Percentiles rank a stretch among this genome's conserved stretches.
Conservation (phyloP, 1,140 invertebrate genomes). For the Spodoptera litura region DNA sequence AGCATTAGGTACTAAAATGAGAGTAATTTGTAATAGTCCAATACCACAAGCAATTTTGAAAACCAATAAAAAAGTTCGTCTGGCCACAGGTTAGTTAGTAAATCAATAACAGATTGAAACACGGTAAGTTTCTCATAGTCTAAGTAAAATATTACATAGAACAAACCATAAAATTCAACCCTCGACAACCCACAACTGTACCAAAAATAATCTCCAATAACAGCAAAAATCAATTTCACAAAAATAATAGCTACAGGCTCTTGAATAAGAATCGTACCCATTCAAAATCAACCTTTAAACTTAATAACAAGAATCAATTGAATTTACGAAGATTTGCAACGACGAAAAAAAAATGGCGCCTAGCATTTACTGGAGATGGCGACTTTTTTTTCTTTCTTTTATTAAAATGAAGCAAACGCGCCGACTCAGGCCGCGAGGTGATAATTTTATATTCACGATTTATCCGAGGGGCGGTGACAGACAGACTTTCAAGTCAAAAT, state of each 20-base stretch:
- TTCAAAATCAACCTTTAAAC: slow-evolving; percentile 31
- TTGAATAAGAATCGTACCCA: slow-evolving; percentile 21
- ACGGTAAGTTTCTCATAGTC: no score
- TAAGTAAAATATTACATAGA: no score
- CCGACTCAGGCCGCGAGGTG: slow-evolving; percentile 71
- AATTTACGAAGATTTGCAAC: slow-evolving; percentile 46
- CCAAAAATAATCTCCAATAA: neutral
- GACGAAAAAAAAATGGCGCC: slow-evolving; percentile 39
- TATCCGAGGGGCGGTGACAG: slow-evolving; percentile 42
- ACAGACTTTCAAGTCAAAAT: slow-evolving; percentile 43
- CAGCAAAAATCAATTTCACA: slow-evolving; percentile 9
- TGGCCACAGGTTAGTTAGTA: no score
- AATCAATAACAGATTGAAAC: no score
- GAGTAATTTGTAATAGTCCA: no score
- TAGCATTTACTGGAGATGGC: slow-evolving; percentile 49
- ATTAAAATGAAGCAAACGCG: slow-evolving; percentile 79
- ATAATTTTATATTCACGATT: slow-evolving; percentile 76
- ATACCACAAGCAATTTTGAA: no score
- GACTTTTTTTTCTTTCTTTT: slow-evolving; percentile 69
- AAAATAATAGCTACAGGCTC: neutral
- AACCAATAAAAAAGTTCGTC: no score
- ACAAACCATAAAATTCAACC: neutral
- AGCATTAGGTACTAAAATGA: no score
- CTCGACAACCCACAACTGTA: neutral
- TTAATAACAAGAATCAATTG: slow-evolving; percentile 42